Conservation (phyloP, 92 coral and sea anemone species). For the Ricordea florida region DNA sequence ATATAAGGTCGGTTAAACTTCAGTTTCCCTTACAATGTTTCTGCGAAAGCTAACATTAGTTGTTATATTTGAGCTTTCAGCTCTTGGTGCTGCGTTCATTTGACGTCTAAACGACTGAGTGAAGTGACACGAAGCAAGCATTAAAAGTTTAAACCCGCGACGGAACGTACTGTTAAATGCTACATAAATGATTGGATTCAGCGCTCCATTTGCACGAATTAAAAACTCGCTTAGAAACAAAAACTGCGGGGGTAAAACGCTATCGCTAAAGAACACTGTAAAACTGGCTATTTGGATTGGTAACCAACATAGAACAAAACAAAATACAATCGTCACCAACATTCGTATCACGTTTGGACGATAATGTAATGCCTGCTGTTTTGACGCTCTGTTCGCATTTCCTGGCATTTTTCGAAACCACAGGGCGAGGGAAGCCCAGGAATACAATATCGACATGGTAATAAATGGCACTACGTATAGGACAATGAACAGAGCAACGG, state of each 20-base stretch:
- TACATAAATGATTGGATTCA: slow-evolving; percentile 46
- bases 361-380: slow-evolving; percentile 7
- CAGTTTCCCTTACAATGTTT: too few relatives aligned
- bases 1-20: too few relatives aligned
- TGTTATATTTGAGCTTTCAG: too few relatives aligned
- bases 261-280: slow-evolving; percentile 21
- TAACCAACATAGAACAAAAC: slow-evolving; percentile 69
- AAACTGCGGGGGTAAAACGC: slow-evolving; percentile 3
- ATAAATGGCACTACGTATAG: slow-evolving; percentile 72
- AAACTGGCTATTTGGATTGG: slow-evolving; percentile 62
- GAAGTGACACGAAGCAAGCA: not conserved
- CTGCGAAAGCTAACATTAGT: too few relatives aligned
- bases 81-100: too few relatives aligned
- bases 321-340: slow-evolving; percentile 55
- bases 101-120: too few relatives aligned
- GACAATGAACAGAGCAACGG: slow-evolving; percentile 68
- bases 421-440: slow-evolving; percentile 49
- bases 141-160: not conserved
- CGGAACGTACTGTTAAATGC: slow-evolving; percentile 43
- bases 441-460: slow-evolving; percentile 65
- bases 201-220: slow-evolving; percentile 57
- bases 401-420: slow-evolving; percentile 80
- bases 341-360: slow-evolving; percentile 41
- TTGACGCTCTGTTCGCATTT: slow-evolving; percentile 20
- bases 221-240: slow-evolving; percentile 44